These are phyloP conservation scores for Megalopta genalis DNA, from an alignment of 1,140 invertebrate genomes.

Conservation along the genomic window DNA sequence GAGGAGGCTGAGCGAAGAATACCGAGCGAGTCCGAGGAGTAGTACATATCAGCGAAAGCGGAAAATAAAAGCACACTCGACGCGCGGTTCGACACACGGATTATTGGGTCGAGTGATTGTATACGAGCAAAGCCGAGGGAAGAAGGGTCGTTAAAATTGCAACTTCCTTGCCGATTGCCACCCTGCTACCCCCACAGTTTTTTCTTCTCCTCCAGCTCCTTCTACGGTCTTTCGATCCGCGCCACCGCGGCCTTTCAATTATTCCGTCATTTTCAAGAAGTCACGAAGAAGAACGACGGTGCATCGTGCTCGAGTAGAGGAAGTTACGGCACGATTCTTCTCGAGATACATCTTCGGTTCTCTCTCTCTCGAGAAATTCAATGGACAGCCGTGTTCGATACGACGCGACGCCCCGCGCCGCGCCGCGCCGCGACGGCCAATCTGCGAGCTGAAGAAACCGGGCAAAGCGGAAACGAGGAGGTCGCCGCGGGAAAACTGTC, in stretches of 20 bases:
- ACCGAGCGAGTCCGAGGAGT: no score
- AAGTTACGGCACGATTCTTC: constrained; percentile 56
- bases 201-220: background rate
- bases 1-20: no score
- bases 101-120: constrained; percentile 58
- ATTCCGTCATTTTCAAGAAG: constrained; percentile 60
- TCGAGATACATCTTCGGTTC: constrained; percentile 36
- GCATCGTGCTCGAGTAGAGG: constrained; percentile 55
- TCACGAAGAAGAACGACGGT: constrained; percentile 44
- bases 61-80: constrained; percentile 39
- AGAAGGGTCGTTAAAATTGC: constrained; percentile 50
- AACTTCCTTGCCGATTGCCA: constrained; percentile 23
- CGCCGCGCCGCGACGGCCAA: background rate
- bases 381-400: constrained; percentile 58
- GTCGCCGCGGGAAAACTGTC: constrained; percentile 35
- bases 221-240: background rate
- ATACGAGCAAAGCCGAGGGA: background rate
- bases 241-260: constrained; percentile 43
- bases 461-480: constrained; percentile 22
- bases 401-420: no score
- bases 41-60: constrained; percentile 1
- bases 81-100: constrained; percentile 37
- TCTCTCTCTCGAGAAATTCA: constrained; percentile 53
- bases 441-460: background rate
- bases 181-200: background rate